Base-by-base conservation (phyloP, 1,140 invertebrate genomes). In the Heliothis virescens region DNA sequence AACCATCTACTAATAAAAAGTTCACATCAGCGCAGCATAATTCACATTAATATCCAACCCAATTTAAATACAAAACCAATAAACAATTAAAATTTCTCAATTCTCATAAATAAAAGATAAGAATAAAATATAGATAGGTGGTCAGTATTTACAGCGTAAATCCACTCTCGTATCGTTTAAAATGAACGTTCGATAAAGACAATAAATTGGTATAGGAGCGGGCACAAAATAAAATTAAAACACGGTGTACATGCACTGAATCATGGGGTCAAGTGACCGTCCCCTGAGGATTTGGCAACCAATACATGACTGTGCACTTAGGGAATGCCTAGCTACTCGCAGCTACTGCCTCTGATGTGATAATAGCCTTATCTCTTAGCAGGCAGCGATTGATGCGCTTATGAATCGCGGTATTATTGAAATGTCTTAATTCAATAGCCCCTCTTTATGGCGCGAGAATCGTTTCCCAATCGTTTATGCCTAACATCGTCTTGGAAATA, bases 241-340 rank as follows among this genome's bases (percentile, higher is more conserved):
- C 76, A 18, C n/a, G 77, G 83, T 80, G 80, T 82, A 81, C 81
- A 84, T 86, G 84, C 79, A 88, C 83, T 87, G 88, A 89, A 91
- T 91, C 87, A 91, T 87, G 84, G 82, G 84, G 83, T 83, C 86
- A 85, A 84, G 87, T 81, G 86, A 67, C 80, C 83, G 79, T 88
- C 86, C 90, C 89, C 87, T 16, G 82, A 90, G 91, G 90, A 90
- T 92, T 93, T 93, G 89, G 91, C 89, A 92, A 91, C 88, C 88
- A 85, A 91, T 91, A 93, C 91, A 93, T 83, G 91, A 91, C 87
- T 92, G 86, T 93, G 91, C 91, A 93, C 91, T 93, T 92, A 91
- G 82, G 69, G 73, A 81, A 80, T 69, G 72, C 72, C 26, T 67
- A 72, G 63, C 63, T 78, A 69, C 71, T 73, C 62, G 59, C 29